Base-by-base conservation (phyloP, 2,797 vertebrate genomes). In the Neomorphus geoffroyi region DNA sequence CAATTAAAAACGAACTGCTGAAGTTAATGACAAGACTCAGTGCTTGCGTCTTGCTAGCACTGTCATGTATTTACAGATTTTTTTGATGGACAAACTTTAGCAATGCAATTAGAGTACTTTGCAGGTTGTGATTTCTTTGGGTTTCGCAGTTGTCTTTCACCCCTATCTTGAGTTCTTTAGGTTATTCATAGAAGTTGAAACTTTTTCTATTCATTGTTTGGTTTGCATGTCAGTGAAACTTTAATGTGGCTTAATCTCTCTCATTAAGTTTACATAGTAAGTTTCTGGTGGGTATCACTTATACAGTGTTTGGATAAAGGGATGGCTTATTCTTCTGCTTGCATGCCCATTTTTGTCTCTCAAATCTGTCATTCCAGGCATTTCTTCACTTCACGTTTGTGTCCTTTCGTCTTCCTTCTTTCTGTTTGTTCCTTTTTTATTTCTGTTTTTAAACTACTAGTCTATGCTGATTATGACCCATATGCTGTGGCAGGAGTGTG, bases 401-500 rank as follows among this genome's bases (percentile, higher is more conserved):
- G 93, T 97, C 92, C 96, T 97, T 97, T 96, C 93, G 97, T 96
- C 96, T 95, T 97, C 97, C 96, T 98, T 93, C 89, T 95, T 96
- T 96, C 90, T 96, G 97, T 97, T 96, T 97, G 94, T 97, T 96
- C 93, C 86, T 94, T 93, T 97, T 95, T 95, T 82, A 83, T 96
- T 92, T 97, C 97, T 91, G 58, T 96, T 96, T 95, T 97, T 94
- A 77, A 97, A 97, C 97, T 93, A 97, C 94, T 98, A 99, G 99
- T 98, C 98, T 99, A 98, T 97, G 96, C 98, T 99, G 98, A 98
- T 98, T 98, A 97, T 98, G 98, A 99, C 97, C 99, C 98, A 97
- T 98, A 98, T 98, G 98, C 98, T 98, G 98, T 99, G 99, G 97
- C 99, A 99, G 99, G 99, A 97, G 99, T 99, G 96, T 99, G 99